phyloP scores from a whole-genome alignment of 2,888 invertebrate species.

The Caenorhabditis imperialis region DNA sequence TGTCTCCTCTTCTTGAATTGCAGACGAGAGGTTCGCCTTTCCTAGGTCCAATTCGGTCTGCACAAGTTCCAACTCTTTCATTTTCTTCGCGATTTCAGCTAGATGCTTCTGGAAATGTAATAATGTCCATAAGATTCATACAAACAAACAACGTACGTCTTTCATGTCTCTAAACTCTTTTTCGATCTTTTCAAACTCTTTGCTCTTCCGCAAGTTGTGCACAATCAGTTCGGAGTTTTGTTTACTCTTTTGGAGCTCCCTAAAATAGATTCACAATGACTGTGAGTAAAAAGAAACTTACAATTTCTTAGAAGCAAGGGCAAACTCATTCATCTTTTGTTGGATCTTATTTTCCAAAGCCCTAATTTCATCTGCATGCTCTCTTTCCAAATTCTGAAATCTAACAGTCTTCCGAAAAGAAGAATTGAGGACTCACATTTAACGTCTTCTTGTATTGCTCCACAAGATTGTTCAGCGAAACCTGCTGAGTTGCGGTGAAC shows the following conservation, averaged over 20 bases:
- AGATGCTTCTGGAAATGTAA: neutral
- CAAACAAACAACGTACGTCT: neutral
- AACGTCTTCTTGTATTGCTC: too few relatives aligned
- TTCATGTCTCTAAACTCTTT: neutral
- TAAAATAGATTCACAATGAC: neutral
- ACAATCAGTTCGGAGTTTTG: neutral
- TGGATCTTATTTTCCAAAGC: too few relatives aligned
- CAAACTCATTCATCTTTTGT: too few relatives aligned
- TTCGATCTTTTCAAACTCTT: neutral
- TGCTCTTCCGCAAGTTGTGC: neutral
- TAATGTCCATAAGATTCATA: neutral
- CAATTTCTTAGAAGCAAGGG: too few relatives aligned
- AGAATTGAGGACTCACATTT: too few relatives aligned
- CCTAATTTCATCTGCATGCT: too few relatives aligned
- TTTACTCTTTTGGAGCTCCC: neutral
- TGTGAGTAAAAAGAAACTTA: too few relatives aligned
- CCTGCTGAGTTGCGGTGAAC: too few relatives aligned
- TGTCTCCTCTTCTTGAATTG: neutral
- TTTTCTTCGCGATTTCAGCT: neutral
- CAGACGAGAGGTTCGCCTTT: neutral
- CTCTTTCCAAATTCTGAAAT: too few relatives aligned
- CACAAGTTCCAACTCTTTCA: neutral
- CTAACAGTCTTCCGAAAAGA: too few relatives aligned
- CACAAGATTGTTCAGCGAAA: too few relatives aligned
- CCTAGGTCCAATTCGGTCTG: neutral